phyloP scores from a whole-genome alignment of 2,888 invertebrate genomes.

The Synanthedon andrenaeformis region DNA sequence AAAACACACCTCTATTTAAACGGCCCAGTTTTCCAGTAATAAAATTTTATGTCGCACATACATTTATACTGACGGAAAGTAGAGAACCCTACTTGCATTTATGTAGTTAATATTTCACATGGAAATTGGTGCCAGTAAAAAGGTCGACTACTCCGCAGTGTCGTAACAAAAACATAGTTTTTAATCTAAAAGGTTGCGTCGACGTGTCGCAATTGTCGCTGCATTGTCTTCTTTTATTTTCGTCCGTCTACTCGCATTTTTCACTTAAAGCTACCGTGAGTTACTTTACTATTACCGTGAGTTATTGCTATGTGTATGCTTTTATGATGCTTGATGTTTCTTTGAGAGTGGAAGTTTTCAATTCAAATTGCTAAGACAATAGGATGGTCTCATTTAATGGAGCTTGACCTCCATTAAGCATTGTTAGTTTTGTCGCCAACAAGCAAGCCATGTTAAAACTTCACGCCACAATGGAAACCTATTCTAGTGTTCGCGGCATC shows the following conservation, averaged over 20 bases:
- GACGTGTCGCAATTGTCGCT: conserved; percentile 24
- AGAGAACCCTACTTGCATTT: not conserved
- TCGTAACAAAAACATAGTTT: conserved; percentile 34
- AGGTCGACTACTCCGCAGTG: conserved; percentile 25
- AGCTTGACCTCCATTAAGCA: not conserved
- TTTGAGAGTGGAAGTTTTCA: not conserved
- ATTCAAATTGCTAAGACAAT: not conserved
- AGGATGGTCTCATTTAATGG: not conserved
- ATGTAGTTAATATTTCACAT: conserved; percentile 1
- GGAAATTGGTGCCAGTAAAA: conserved; percentile 21
- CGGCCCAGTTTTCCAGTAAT: not conserved
- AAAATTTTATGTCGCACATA: not conserved
- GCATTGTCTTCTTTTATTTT: not conserved
- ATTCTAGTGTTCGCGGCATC: conserved; percentile 39
- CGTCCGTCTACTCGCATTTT: not conserved
- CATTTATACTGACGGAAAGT: not conserved
- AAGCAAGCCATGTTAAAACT: conserved; percentile 22
- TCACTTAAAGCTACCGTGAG: not conserved
- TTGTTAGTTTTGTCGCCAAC: not conserved
- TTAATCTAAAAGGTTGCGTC: conserved; percentile 28
- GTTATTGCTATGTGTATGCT: too few species aligned
- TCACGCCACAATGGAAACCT: conserved; percentile 12
- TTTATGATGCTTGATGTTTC: not conserved
- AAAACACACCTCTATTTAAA: not conserved
- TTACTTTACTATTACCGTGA: not conserved